Evolutionary conservation across 1,140 invertebrate genomes (phyloP).

Genomic region (Sarcophaga peregrina): DNA sequence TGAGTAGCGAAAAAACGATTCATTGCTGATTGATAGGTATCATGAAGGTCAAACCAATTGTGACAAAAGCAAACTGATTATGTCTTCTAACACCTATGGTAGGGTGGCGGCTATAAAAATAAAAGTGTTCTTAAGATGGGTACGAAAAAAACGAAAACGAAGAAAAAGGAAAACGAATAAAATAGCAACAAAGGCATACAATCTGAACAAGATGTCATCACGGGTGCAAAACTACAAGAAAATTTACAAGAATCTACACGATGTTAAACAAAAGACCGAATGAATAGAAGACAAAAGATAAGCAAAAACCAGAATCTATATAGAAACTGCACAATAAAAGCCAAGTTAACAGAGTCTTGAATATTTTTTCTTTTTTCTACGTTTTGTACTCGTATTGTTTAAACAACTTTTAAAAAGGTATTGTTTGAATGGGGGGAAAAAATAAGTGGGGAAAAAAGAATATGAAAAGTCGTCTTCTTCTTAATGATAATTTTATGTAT

Average conservation of each 20-base stretch:
- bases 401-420: conserved; percentile 11
- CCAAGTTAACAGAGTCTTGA: background rate
- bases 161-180: no score
- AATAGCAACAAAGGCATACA: background rate
- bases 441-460: no score
- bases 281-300: background rate
- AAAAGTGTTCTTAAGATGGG: background rate
- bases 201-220: conserved; percentile 9
- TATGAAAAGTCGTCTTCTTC: background rate
- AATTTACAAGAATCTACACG: background rate
- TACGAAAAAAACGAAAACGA: no score
- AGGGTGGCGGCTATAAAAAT: background rate
- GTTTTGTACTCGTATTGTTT: background rate
- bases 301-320: background rate
- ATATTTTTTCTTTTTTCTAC: background rate
- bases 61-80: no score
- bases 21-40: no score
- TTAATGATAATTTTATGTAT: background rate
- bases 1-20: no score
- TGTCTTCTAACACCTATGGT: no score
- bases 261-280: background rate
- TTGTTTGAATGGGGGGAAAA: background rate
- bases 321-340: background rate
- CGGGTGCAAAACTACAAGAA: background rate
- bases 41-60: no score